Evolutionary conservation across 2,113 vertebrate species (phyloP).

Genomic region (Engraulis encrasicolus): DNA sequence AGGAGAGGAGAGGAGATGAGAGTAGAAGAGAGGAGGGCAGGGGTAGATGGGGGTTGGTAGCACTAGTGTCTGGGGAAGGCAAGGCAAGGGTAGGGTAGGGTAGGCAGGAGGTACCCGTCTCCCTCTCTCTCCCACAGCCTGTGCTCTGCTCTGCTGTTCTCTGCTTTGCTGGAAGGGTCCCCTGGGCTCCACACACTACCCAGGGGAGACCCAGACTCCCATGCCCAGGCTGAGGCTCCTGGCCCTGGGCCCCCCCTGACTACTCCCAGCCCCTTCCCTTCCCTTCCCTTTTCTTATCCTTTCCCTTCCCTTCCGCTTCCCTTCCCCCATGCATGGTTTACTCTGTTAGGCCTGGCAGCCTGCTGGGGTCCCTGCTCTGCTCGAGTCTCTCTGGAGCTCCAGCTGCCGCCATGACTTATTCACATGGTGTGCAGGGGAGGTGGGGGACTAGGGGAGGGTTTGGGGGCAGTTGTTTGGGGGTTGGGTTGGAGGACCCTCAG

Average conservation of each 20-base stretch:
- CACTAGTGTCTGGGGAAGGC: too few species aligned
- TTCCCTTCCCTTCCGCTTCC: slow-evolving; percentile 28
- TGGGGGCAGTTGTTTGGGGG: too few species aligned
- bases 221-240: slow-evolving; percentile 32
- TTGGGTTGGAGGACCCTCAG: slow-evolving; percentile 60
- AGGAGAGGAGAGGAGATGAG: too few species aligned
- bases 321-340: too few species aligned
- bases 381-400: slow-evolving; percentile 48
- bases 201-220: slow-evolving; percentile 40
- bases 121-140: slow-evolving; percentile 54
- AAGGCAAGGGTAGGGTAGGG: too few species aligned
- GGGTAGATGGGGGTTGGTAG: too few species aligned
- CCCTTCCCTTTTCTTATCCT: neutral
- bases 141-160: too few species aligned
- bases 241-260: neutral
- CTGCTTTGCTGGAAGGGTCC: slow-evolving; percentile 53
- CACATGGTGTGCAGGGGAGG: slow-evolving; percentile 22
- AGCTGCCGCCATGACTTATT: slow-evolving; percentile 55
- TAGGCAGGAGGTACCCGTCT: slow-evolving; percentile 75
- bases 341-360: neutral
- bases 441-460: neutral
- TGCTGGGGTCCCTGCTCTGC: slow-evolving; percentile 26
- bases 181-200: slow-evolving; percentile 49
- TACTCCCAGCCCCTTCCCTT: slow-evolving; percentile 28
- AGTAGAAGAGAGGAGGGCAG: too few species aligned